Conservation (phyloP, 2,113 vertebrate genomes). For the Cygnus buccinator region DNA sequence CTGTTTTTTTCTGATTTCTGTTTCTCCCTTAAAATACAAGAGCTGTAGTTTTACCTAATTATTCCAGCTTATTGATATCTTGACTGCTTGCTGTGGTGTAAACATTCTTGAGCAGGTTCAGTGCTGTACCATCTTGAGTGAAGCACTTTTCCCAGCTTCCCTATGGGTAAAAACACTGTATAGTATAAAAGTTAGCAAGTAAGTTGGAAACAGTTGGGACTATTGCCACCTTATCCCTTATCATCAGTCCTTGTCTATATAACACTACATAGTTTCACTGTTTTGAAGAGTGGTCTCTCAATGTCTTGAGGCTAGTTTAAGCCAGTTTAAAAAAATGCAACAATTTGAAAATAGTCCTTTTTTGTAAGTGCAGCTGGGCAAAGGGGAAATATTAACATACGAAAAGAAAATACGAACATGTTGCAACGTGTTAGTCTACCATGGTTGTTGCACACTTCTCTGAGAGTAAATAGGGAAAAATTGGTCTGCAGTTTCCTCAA, state of each 20-base stretch:
- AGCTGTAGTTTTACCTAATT: neutral
- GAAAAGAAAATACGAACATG: neutral
- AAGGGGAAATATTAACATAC: neutral
- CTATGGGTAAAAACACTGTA: neutral
- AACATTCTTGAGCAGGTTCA: neutral
- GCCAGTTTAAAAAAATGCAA: neutral
- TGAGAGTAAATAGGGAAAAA: neutral
- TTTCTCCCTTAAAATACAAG: neutral
- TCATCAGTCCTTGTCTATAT: neutral
- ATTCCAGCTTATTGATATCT: neutral
- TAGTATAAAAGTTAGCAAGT: neutral
- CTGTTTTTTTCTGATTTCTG: neutral
- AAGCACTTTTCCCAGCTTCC: neutral
- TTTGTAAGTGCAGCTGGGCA: neutral
- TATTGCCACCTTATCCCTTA: neutral
- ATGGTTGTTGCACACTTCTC: neutral
- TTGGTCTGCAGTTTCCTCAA: neutral
- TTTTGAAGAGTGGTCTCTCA: neutral
- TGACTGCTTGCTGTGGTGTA: neutral
- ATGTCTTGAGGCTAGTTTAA: neutral
- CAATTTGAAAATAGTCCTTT: neutral
- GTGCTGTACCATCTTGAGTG: neutral
- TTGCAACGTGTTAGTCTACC: neutral
- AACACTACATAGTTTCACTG: neutral
- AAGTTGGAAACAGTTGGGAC: neutral